Percentiles rank a stretch among this genome's conserved stretches.
Conservation (phyloP, 2,888 invertebrate species). For the Choreutis nemorana region DNA sequence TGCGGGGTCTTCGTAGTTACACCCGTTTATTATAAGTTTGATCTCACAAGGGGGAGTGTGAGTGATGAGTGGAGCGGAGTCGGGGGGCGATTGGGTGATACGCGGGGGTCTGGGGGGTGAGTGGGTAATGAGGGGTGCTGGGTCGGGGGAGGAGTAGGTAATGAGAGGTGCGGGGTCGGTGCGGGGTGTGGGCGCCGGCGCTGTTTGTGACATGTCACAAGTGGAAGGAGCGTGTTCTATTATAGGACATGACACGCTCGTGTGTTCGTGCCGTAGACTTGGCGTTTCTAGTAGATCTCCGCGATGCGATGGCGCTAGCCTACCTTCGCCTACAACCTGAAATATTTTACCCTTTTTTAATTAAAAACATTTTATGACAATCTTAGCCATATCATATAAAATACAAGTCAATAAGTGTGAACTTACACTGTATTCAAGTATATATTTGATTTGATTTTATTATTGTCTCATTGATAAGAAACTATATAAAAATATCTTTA, state of each 20-base stretch:
- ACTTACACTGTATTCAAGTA: neutral
- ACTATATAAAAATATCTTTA: too few species aligned
- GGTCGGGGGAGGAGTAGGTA: slow-evolving; percentile 6
- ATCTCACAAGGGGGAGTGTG: slow-evolving; percentile 30
- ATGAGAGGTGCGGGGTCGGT: slow-evolving; percentile 13
- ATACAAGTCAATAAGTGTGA: too few species aligned
- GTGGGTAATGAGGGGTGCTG: slow-evolving; percentile 13
- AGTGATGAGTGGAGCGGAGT: slow-evolving; percentile 6
- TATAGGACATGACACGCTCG: slow-evolving; percentile 77
- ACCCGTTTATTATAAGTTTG: slow-evolving; percentile 47
- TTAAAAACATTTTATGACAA: neutral
- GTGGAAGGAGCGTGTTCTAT: slow-evolving; percentile 64
- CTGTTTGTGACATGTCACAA: too few species aligned
- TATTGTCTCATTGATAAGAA: too few species aligned
- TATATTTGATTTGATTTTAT: too few species aligned
- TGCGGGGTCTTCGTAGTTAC: slow-evolving; percentile 33
- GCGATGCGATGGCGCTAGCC: slow-evolving; percentile 58
- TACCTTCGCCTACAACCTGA: slow-evolving; percentile 67
- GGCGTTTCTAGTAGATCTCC: slow-evolving; percentile 55
- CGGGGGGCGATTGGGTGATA: slow-evolving; percentile 9
- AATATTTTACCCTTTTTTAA: too few species aligned
- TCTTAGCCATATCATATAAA: too few species aligned
- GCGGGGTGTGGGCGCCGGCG: slow-evolving; percentile 9
- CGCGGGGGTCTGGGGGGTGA: slow-evolving; percentile 4
- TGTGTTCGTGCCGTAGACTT: slow-evolving; percentile 50